Evolutionary conservation across 1,140 invertebrate genomes (phyloP), one percentile per base, ranked within the genome.

Genomic region (Halyomorpha halys): DNA sequence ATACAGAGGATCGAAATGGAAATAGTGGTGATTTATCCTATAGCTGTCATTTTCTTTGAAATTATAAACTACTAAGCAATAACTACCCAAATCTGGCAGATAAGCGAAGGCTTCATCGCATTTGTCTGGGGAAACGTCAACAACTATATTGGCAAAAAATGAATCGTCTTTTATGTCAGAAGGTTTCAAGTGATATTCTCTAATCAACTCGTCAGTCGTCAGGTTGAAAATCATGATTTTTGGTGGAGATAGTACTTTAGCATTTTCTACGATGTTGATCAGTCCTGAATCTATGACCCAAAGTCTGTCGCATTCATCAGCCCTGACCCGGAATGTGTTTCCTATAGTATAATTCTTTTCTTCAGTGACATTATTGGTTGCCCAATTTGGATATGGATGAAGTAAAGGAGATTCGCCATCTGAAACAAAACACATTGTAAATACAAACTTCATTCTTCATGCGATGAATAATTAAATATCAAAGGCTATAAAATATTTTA

Each of bases 221-320:
- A 90, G 71, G 71, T 90, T 83, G 71, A 87, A 89, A 34, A 89
- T 75, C 11, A 87, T 72, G n/a, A 90, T 71, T 18, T 82, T 78
- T 0, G 86, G 80, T 16, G 79, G 74, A 4, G 78, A 77, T 18
- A 76, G 68, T 65, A 76, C 78, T 67, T 82, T 79, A 64, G 82
- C 80, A 14, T 75, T 75, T 27, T 82, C 83, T 5, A 85, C 68
- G 34, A 84, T 80, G 21, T 83, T 80, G 0, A 80, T 76, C 25
- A 86, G 76, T 0, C 87, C 85, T 0, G 84, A 86, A 68, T 90
- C 87, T 44, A 89, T 70, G 0, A 87, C 82, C 87, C 87, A 90
- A 1, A 90, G 79, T 3, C 86, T 78, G 25, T 81, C 82, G 70
- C 87, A 90, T 18, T 77, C 77, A 74, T 90, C 87, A 3, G 83